A percentile compares a stretch with the other conserved stretches of the same genome.
Conservation (phyloP, 2,113 vertebrate species). For the Xyrauchen texanus region DNA sequence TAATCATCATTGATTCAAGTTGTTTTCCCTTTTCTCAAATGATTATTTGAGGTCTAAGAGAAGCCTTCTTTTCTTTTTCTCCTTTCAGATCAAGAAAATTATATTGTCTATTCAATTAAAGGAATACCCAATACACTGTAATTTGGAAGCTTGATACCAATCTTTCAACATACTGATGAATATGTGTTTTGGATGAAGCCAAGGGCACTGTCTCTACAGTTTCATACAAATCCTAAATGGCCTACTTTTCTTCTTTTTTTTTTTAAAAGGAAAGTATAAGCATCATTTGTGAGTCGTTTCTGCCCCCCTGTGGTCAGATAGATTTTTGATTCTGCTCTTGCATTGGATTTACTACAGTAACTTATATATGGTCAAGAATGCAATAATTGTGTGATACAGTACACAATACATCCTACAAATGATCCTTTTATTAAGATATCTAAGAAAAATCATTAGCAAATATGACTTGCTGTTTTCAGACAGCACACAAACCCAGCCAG, state of each 20-base stretch:
- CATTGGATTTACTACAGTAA: neutral
- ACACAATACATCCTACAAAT: too few species aligned
- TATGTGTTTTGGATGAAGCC: neutral
- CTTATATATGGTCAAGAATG: neutral
- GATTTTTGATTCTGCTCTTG: neutral
- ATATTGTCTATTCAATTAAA: neutral
- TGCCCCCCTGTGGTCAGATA: conserved; percentile 14
- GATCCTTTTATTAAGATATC: too few species aligned
- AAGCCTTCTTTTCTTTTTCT: neutral
- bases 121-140: neutral
- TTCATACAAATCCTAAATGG: neutral
- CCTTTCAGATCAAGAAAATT: neutral
- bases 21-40: neutral
- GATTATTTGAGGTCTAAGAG: neutral
- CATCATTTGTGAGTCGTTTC: neutral
- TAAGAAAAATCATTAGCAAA: too few species aligned
- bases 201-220: neutral
- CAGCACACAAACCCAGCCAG: too few species aligned
- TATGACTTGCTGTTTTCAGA: too few species aligned
- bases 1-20: neutral
- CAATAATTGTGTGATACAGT: too few species aligned
- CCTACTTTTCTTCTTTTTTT: neutral
- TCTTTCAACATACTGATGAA: conserved; percentile 16
- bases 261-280: neutral
- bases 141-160: neutral